Evolutionary conservation across 1,140 invertebrate species (phyloP).

Genomic region (Drosophila ambigua): DNA sequence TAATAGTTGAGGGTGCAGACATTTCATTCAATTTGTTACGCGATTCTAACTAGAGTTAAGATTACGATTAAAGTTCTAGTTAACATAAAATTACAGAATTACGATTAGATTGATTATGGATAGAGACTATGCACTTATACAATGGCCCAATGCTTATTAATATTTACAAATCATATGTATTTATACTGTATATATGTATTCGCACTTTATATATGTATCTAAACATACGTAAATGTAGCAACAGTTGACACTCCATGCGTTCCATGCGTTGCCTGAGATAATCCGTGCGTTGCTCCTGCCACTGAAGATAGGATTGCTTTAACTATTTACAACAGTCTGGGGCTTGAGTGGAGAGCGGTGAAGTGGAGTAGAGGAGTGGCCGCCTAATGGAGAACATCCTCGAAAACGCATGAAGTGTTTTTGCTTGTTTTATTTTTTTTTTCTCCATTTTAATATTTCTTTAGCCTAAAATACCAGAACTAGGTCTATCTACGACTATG

Average conservation of each 20-base stretch:
- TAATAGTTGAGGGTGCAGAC: slow-evolving; percentile 29
- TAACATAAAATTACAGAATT: slow-evolving; percentile 23
- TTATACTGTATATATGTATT: slow-evolving; percentile 1
- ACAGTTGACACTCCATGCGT: neutral
- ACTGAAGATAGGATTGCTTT: too few species aligned
- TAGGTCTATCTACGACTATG: slow-evolving; percentile 12
- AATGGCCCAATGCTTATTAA: slow-evolving; percentile 49
- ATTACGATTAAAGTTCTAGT: slow-evolving; percentile 19
- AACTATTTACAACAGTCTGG: slow-evolving; percentile 25
- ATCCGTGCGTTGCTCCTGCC: neutral
- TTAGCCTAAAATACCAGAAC: slow-evolving; percentile 32
- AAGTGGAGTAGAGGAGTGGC: too few species aligned
- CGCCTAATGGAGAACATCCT: slow-evolving; percentile 7
- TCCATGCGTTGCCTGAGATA: slow-evolving; percentile 36
- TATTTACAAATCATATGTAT: slow-evolving; percentile 47
- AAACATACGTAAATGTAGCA: slow-evolving; percentile 13
- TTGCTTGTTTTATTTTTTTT: too few species aligned
- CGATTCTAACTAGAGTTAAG: slow-evolving; percentile 39
- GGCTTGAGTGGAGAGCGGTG: slow-evolving; percentile 1
- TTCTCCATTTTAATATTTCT: neutral
- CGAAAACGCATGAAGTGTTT: slow-evolving; percentile 1
- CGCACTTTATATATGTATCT: neutral
- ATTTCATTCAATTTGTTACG: slow-evolving; percentile 48
- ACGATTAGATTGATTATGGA: slow-evolving; percentile 27
- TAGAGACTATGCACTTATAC: slow-evolving; percentile 42